Conservation (phyloP, 2,797 vertebrate genomes). For the Simalia tracyae region DNA sequence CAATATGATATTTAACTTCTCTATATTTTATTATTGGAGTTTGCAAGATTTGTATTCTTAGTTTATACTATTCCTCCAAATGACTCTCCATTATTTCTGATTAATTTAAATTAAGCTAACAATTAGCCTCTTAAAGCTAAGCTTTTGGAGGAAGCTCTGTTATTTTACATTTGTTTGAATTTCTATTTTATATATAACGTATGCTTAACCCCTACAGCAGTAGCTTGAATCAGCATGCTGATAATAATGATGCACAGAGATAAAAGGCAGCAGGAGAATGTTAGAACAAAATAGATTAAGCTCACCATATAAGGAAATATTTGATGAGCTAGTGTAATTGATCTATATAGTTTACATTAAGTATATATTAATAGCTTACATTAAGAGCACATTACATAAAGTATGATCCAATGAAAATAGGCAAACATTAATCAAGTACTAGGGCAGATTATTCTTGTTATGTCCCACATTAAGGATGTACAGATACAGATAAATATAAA, state of each 20-base stretch:
- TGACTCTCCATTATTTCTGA: slow-evolving; percentile 61
- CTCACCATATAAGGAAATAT: slow-evolving; percentile 23
- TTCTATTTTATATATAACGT: slow-evolving; percentile 67
- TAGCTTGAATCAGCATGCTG: slow-evolving; percentile 45
- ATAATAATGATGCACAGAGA: slow-evolving; percentile 68
- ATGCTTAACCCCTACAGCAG: slow-evolving; percentile 59
- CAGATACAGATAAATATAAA: not conserved
- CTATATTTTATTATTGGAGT: slow-evolving; percentile 27
- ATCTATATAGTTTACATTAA: slow-evolving; percentile 18
- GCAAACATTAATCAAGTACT: not conserved
- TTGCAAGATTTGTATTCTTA: slow-evolving; percentile 48
- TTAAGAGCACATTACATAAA: slow-evolving; percentile 48
- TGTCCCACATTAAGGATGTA: not conserved
- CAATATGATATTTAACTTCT: slow-evolving; percentile 27
- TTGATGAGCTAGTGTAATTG: slow-evolving; percentile 47
- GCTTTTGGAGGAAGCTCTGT: slow-evolving; percentile 42
- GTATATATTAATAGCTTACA: slow-evolving; percentile 23
- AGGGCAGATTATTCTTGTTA: not conserved
- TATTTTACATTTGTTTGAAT: slow-evolving; percentile 64
- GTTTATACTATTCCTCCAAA: slow-evolving; percentile 54
- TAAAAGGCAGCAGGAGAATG: slow-evolving; percentile 45
- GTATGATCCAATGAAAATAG: not conserved
- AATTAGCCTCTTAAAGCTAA: slow-evolving; percentile 62
- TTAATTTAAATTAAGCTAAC: slow-evolving; percentile 66
- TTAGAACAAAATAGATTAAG: slow-evolving; percentile 51